Conservation (phyloP, 2,888 invertebrate species). For the Metopia argyrocephala region DNA sequence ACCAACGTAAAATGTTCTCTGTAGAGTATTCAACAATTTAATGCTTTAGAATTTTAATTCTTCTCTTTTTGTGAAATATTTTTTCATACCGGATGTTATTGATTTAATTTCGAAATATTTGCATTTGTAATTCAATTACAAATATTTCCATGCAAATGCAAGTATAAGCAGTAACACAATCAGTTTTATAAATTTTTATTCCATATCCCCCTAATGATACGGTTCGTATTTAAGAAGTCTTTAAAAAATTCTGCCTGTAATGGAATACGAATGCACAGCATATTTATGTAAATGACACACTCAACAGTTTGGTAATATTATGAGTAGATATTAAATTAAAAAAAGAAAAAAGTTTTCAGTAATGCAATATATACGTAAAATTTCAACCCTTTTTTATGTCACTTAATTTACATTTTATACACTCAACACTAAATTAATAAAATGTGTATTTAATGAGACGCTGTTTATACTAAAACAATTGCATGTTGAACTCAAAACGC, state of each 20-base stretch:
- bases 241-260: neutral
- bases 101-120: conserved; percentile 39
- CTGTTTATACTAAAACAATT: conserved; percentile 10
- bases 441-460: conserved; percentile 13
- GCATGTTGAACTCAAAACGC: neutral
- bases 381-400: conserved; percentile 23
- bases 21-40: neutral
- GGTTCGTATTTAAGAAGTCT: neutral
- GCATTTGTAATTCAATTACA: conserved; percentile 31
- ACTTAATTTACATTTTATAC: neutral
- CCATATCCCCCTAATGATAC: neutral
- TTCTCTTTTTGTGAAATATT: neutral
- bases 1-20: no score
- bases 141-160: neutral
- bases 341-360: neutral
- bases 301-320: conserved; percentile 47
- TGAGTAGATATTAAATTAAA: neutral
- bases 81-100: conserved; percentile 21
- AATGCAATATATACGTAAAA: neutral
- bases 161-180: neutral
- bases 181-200: neutral
- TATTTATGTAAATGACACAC: conserved; percentile 49
- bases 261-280: neutral
- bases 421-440: neutral
- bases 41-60: neutral